Percentiles rank a stretch among this genome's conserved stretches.
These are phyloP conservation scores for Drosophila bunnanda DNA, from an alignment of 2,888 invertebrate species.

Conservation along the genomic window DNA sequence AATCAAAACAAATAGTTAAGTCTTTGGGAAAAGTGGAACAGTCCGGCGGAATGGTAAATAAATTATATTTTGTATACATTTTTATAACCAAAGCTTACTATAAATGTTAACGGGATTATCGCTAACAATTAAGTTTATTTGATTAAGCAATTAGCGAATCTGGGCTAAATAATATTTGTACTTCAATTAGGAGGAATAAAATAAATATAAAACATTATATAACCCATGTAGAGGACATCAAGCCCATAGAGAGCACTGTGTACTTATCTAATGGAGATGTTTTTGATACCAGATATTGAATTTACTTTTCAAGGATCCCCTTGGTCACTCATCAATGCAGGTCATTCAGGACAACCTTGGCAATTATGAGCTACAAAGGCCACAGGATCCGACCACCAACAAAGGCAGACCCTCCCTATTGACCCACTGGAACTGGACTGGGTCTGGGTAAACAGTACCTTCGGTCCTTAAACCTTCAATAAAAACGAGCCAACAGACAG, in stretches of 20 bases:
- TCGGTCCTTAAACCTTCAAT: conserved; percentile 23
- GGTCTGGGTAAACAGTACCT: not conserved
- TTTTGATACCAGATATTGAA: not conserved
- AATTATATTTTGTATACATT: not conserved
- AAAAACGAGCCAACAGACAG: conserved; percentile 35
- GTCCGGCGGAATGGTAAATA: not conserved
- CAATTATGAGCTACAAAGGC: conserved; percentile 15
- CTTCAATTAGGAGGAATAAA: not conserved
- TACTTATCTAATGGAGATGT: not conserved
- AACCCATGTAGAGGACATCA: not conserved
- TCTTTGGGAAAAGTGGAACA: conserved; percentile 9
- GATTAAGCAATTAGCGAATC: not conserved
- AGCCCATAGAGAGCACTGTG: too few species aligned
- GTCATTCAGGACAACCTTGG: conserved; percentile 4
- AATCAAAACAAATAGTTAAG: conserved; percentile 14
- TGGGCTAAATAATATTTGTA: not conserved
- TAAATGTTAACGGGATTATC: not conserved
- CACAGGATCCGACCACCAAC: not conserved
- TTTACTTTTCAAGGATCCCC: not conserved
- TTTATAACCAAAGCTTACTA: not conserved
- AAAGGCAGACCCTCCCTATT: not conserved
- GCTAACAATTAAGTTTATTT: not conserved
- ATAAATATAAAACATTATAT: not conserved
- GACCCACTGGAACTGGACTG: not conserved
- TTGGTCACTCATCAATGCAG: not conserved